A percentile compares a stretch with the other conserved stretches of the same genome.
Conservation (phyloP, 1,140 invertebrate genomes). For the Atta colombica region DNA sequence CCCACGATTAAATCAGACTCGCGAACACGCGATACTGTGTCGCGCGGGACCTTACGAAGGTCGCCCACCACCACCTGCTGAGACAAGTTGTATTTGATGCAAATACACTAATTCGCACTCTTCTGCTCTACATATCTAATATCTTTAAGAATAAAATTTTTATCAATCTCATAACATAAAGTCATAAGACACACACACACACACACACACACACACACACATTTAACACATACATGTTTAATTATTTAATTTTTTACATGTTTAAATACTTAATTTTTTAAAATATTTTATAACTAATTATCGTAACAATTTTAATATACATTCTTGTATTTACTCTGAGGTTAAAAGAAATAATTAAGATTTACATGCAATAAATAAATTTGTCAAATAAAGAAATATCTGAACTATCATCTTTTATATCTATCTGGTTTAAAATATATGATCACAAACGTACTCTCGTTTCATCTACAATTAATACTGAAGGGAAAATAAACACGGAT, state of each 20-base stretch:
- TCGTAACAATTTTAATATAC: background rate
- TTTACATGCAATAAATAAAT: background rate
- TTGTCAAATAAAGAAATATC: slow-evolving; percentile 7
- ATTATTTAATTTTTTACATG: too few relatives aligned
- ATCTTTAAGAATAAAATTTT: slow-evolving; percentile 3
- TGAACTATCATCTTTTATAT: background rate
- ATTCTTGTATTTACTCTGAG: background rate
- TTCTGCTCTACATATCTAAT: background rate
- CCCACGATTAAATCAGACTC: slow-evolving; percentile 79
- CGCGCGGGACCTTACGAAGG: slow-evolving; percentile 80
- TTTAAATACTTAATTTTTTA: too few relatives aligned
- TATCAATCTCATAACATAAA: background rate
- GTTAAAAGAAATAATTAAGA: background rate
- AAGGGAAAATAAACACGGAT: background rate
- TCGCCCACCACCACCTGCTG: slow-evolving; percentile 79
- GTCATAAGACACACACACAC: background rate
- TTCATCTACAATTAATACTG: background rate
- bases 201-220: too few relatives aligned
- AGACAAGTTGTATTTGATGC: slow-evolving; percentile 32
- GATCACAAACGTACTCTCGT: background rate
- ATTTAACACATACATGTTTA: too few relatives aligned
- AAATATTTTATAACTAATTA: background rate
- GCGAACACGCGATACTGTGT: slow-evolving; percentile 69
- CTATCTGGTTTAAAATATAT: background rate
- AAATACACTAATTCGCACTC: slow-evolving; percentile 16